Evolutionary conservation across 2,888 invertebrate genomes (phyloP).

Genomic region (Aelia acuminata): DNA sequence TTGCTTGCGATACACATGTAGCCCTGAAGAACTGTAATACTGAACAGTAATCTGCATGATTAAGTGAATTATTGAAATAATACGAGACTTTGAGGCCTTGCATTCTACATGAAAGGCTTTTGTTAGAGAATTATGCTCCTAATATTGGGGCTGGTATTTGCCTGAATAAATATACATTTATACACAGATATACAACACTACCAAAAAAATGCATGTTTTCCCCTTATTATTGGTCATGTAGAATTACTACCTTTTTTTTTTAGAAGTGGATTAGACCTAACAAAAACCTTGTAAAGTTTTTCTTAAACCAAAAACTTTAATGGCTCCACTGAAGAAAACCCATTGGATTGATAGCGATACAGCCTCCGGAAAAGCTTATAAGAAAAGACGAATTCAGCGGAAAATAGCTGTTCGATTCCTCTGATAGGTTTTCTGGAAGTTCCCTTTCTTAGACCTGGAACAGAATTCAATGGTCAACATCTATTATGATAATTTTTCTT

Average conservation of each 20-base stretch:
- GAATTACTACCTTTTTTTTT: neutral
- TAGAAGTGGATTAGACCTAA: neutral
- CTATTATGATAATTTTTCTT: neutral
- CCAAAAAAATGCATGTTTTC: too few relatives aligned
- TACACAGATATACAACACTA: too few relatives aligned
- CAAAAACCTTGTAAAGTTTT: neutral
- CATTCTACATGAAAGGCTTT: too few relatives aligned
- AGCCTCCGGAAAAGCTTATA: slow-evolving; percentile 2
- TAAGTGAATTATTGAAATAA: too few relatives aligned
- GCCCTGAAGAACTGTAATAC: too few relatives aligned
- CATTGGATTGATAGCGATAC: neutral
- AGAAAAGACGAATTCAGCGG: neutral
- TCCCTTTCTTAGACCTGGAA: neutral
- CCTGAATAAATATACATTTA: too few relatives aligned
- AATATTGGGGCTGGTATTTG: too few relatives aligned
- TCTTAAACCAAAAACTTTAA: neutral
- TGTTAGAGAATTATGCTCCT: too few relatives aligned
- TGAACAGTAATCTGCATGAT: too few relatives aligned
- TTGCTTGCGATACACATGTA: too few relatives aligned
- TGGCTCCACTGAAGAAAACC: neutral
- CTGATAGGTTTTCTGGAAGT: neutral
- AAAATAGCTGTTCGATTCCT: slow-evolving; percentile 15
- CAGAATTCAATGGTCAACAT: neutral
- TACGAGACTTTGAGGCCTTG: too few relatives aligned
- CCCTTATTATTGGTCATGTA: too few relatives aligned